Evolutionary conservation across 2,113 vertebrate species (phyloP).

Genomic region (Sphyrna mokarran): DNA sequence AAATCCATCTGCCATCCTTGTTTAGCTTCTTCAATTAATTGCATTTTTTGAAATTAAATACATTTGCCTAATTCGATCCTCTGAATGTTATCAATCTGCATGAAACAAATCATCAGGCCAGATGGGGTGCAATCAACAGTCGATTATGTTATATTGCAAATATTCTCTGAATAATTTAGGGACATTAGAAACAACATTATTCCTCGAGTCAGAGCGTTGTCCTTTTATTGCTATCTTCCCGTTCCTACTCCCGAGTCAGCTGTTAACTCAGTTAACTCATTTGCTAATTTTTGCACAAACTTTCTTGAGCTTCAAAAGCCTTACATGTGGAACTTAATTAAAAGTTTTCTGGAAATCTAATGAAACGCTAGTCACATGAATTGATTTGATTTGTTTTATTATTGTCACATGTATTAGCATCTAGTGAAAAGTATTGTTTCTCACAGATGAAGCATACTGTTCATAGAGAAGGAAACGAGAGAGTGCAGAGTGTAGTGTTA

Average conservation of each 20-base stretch:
- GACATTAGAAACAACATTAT: neutral
- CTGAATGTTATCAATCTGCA: constrained; percentile 16
- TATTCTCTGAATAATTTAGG: neutral
- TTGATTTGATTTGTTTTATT: too few species aligned
- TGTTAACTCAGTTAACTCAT: neutral
- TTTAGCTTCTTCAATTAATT: neutral
- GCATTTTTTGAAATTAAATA: constrained; percentile 7
- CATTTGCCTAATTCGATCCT: neutral
- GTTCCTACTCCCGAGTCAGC: neutral
- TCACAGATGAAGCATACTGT: too few species aligned
- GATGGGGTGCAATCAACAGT: neutral
- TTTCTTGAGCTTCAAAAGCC: neutral
- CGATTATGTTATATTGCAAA: neutral
- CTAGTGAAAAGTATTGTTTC: too few species aligned
- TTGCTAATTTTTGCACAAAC: neutral
- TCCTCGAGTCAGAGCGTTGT: neutral
- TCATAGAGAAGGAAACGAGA: too few species aligned
- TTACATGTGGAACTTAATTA: constrained; percentile 6
- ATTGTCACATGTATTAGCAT: too few species aligned
- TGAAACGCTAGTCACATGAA: neutral
- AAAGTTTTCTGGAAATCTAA: neutral
- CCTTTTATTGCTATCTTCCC: neutral
- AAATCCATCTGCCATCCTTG: constrained; percentile 13
- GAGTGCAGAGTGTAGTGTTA: too few species aligned
- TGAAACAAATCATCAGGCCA: neutral